phyloP scores from a whole-genome alignment of 2,888 invertebrate species.

The Ichneumon xanthorius region DNA sequence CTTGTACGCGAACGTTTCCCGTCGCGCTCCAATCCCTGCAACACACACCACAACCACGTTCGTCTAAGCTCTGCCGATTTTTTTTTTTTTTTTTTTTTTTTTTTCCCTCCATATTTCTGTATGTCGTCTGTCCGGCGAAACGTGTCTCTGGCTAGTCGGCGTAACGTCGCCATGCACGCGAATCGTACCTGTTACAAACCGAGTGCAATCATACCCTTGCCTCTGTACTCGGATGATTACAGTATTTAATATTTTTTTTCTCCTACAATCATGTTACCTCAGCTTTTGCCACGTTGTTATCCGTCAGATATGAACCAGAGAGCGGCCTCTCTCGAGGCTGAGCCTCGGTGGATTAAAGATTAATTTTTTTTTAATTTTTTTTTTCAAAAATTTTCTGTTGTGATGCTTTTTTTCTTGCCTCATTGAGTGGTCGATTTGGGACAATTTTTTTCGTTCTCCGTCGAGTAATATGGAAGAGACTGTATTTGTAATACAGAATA shows the following conservation, averaged over 20 bases:
- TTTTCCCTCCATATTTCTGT: background rate
- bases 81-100: too few relatives aligned
- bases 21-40: constrained; percentile 84
- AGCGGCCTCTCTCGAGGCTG: background rate
- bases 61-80: constrained; percentile 43
- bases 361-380: too few relatives aligned
- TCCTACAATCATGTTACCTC: constrained; percentile 5
- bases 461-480: too few relatives aligned
- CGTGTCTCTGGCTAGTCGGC: background rate
- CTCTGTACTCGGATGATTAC: background rate
- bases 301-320: background rate
- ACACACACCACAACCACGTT: constrained; percentile 75
- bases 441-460: too few relatives aligned
- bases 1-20: constrained; percentile 84
- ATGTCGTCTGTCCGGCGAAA: background rate
- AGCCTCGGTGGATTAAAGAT: too few relatives aligned
- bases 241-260: background rate
- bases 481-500: too few relatives aligned
- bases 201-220: background rate
- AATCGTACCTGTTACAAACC: background rate
- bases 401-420: too few relatives aligned
- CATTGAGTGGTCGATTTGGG: too few relatives aligned
- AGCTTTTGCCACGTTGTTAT: constrained; percentile 9
- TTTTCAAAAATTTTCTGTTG: too few relatives aligned
- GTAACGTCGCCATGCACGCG: background rate